Base-by-base conservation (phyloP, 2,888 invertebrate genomes). In the Eumacrocentrus americanus region DNA sequence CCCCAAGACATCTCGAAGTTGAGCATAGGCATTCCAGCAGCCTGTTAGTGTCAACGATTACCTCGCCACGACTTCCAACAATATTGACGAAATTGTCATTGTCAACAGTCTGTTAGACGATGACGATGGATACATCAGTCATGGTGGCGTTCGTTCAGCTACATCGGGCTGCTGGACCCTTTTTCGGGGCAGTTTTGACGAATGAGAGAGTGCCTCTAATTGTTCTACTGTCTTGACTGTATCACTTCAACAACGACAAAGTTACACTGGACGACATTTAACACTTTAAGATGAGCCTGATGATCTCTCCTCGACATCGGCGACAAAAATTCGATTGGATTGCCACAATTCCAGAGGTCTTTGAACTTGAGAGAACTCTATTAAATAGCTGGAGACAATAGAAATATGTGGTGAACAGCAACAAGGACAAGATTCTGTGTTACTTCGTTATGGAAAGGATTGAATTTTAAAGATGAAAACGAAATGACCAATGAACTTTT, bases 121-220 rank as follows among this genome's bases (percentile, higher is more conserved):
- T 38, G 58, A 64, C 18, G 59, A 53, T 40, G 55, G 37, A 6
- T 56, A 20, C n/a, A 52, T 40, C 20, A 40, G 48, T 47, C 37
- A 60, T 14, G 57, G 59, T 56, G 64, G 59, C 61, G 65, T 65
- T 47, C 67, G 64, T 48, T 51, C 68, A 51, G 58, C 66, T 48
- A 68, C 67, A 55, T 70, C 75, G 71, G 76, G 75, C 67, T 76
- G 76, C 72, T 76, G 77, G 77, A 72, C 68, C 53, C 64, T 75
- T 54, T 76, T 77, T 61, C 70, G 72, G 34, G 70, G 73, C 65
- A 70, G 68, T 65, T 72, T 72, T 65, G 69, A 70, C 64, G 67
- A 72, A 25, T 70, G 70, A 69, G 70, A 72, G 64, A 67, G 37
- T 46, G 12, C 51, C 34, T 46, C 46, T 37, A 37, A 51, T 20